Conservation (phyloP, 2,888 invertebrate species). For the Linnaemya tessellans region DNA sequence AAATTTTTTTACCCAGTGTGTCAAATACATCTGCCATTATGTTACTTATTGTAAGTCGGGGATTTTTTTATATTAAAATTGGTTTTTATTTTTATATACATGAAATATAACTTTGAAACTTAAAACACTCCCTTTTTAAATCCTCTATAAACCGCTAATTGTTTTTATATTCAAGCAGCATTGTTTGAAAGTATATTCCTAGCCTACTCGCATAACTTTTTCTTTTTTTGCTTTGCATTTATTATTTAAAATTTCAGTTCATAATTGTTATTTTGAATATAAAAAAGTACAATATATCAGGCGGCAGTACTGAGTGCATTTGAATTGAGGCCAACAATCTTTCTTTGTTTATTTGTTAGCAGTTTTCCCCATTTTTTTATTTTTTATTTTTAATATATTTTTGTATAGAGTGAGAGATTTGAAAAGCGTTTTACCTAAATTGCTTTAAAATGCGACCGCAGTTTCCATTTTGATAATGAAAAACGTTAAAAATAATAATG, state of each 20-base stretch:
- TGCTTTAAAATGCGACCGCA: conserved; percentile 33
- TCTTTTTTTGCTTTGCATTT: not conserved
- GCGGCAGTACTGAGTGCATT: conserved; percentile 22
- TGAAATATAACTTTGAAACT: not conserved
- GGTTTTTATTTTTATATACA: too few species aligned
- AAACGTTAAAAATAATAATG: not conserved
- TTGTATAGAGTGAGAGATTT: conserved; percentile 5
- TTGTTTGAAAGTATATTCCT: not conserved
- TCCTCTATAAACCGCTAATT: not conserved
- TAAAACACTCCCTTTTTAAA: not conserved
- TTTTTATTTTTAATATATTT: conserved; percentile 21
- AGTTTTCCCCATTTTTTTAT: conserved; percentile 21
- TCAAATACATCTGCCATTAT: too few species aligned
- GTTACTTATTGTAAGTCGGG: too few species aligned
- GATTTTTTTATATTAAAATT: too few species aligned
- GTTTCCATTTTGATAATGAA: conserved; percentile 65
- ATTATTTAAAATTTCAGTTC: conserved; percentile 14
- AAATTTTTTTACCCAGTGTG: too few species aligned
- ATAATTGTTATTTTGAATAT: conserved; percentile 13
- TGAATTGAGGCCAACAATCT: conserved; percentile 43
- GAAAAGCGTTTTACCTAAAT: conserved; percentile 35
- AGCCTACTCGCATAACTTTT: not conserved
- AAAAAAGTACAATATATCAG: not conserved
- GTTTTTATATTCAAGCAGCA: not conserved
- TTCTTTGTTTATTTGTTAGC: conserved; percentile 24